These are phyloP conservation scores for Meiosimyza platycephala DNA, from an alignment of 2,888 invertebrate genomes.

Conservation along the genomic window DNA sequence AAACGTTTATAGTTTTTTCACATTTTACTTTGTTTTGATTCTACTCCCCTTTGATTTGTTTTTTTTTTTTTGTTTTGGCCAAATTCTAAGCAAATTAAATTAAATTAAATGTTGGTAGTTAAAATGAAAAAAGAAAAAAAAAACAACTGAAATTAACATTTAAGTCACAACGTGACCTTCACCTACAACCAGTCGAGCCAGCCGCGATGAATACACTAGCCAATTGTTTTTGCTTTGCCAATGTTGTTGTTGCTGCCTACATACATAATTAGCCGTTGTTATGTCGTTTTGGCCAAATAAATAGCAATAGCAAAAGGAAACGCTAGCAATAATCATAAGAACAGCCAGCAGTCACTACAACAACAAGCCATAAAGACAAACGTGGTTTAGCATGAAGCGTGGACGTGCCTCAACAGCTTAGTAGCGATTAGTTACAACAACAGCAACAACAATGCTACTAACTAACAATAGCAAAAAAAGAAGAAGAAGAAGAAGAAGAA, in stretches of 20 bases:
- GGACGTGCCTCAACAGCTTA: slow-evolving; percentile 8
- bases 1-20: too few relatives aligned
- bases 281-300: slow-evolving; percentile 1
- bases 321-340: not conserved
- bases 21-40: too few relatives aligned
- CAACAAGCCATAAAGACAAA: too few relatives aligned
- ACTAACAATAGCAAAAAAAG: too few relatives aligned
- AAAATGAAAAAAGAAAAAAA: too few relatives aligned
- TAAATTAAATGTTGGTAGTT: too few relatives aligned
- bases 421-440: slow-evolving; percentile 15
- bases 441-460: slow-evolving; percentile 5
- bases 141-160: not conserved
- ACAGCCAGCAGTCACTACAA: too few relatives aligned
- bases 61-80: too few relatives aligned
- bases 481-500: too few relatives aligned
- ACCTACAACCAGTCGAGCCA: slow-evolving; percentile 2
- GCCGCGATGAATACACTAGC: not conserved
- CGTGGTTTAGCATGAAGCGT: slow-evolving; percentile 7
- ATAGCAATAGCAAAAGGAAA: not conserved
- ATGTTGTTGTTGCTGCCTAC: slow-evolving; percentile 8
- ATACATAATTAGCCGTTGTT: slow-evolving; percentile 8
- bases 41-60: too few relatives aligned
- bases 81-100: too few relatives aligned
- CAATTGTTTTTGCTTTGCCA: not conserved
- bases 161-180: slow-evolving; percentile 11